Percentiles rank a stretch among this genome's conserved stretches.
phyloP scores from a whole-genome alignment of 2,888 invertebrate genomes.

The Machimus atricapillus region DNA sequence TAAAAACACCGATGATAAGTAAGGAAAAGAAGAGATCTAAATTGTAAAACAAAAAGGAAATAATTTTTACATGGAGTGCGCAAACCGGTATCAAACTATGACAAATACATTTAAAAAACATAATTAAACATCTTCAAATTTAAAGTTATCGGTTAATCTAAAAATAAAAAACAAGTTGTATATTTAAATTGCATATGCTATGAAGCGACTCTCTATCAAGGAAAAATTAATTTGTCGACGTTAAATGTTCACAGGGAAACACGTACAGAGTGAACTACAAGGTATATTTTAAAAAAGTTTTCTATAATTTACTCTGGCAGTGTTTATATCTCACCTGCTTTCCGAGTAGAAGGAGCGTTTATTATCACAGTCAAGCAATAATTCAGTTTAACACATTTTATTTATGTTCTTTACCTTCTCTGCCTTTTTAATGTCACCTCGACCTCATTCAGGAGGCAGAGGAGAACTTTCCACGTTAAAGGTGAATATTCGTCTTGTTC shows the following conservation, averaged over 20 bases:
- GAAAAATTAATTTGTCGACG: not conserved
- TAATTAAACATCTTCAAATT: too few relatives aligned
- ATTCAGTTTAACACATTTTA: conserved; percentile 35
- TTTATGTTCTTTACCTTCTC: conserved; percentile 14
- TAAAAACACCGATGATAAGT: too few relatives aligned
- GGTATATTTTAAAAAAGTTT: not conserved
- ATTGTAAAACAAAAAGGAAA: too few relatives aligned
- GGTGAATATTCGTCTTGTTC: conserved; percentile 6
- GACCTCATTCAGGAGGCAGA: not conserved
- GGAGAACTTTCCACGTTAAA: not conserved
- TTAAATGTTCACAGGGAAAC: not conserved
- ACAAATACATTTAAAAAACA: too few relatives aligned
- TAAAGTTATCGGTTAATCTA: too few relatives aligned
- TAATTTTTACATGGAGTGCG: too few relatives aligned
- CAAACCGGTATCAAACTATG: too few relatives aligned
- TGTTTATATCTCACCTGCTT: not conserved
- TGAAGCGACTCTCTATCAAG: too few relatives aligned
- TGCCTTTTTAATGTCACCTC: conserved; percentile 26
- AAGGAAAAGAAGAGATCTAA: too few relatives aligned
- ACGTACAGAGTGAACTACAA: not conserved
- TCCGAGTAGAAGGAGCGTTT: not conserved
- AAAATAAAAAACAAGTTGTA: too few relatives aligned
- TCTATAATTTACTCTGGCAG: not conserved
- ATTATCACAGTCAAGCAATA: conserved; percentile 24
- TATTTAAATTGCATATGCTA: too few relatives aligned